Evolutionary conservation across 2,113 vertebrate species (phyloP).

Genomic region (Dissostichus mawsoni): DNA sequence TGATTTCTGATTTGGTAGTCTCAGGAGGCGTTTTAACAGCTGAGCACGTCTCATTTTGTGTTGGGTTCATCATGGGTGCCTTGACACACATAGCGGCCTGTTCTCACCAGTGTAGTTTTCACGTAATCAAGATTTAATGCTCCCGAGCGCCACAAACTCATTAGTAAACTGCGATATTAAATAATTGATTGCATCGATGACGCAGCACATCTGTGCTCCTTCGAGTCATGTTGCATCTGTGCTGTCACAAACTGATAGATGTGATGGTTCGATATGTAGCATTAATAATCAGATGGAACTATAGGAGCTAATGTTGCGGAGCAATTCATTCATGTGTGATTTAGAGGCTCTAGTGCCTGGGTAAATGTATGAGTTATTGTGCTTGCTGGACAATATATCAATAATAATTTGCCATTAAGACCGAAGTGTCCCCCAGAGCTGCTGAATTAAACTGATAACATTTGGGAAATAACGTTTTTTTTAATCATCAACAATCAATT

Average conservation of each 20-base stretch:
- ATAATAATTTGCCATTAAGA: constrained; percentile 16
- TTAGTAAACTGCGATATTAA: constrained; percentile 29
- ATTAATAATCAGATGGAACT: constrained; percentile 57
- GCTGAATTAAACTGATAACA: constrained; percentile 13
- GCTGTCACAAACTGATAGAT: constrained; percentile 43
- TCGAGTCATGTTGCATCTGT: constrained; percentile 45
- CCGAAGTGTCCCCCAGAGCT: constrained; percentile 16
- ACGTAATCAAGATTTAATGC: constrained; percentile 38
- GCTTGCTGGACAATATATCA: constrained; percentile 9
- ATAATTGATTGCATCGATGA: constrained; percentile 51
- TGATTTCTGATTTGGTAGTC: constrained; percentile 4
- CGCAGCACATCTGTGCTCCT: constrained; percentile 57
- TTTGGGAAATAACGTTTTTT: constrained; percentile 21
- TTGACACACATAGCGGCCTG: constrained; percentile 15
- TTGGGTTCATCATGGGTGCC: constrained; percentile 9
- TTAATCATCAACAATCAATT: background rate
- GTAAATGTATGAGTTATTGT: constrained; percentile 27
- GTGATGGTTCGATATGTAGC: constrained; percentile 20
- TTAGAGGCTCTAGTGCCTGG: constrained; percentile 28
- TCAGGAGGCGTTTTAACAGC: background rate
- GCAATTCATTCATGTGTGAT: constrained; percentile 47
- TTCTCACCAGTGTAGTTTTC: constrained; percentile 16
- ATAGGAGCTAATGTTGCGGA: constrained; percentile 34
- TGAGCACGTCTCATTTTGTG: background rate
- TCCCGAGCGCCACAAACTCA: background rate